These are phyloP conservation scores for Hippopotamus amphibius DNA, from an alignment of 2,113 vertebrate genomes.

Conservation along the genomic window DNA sequence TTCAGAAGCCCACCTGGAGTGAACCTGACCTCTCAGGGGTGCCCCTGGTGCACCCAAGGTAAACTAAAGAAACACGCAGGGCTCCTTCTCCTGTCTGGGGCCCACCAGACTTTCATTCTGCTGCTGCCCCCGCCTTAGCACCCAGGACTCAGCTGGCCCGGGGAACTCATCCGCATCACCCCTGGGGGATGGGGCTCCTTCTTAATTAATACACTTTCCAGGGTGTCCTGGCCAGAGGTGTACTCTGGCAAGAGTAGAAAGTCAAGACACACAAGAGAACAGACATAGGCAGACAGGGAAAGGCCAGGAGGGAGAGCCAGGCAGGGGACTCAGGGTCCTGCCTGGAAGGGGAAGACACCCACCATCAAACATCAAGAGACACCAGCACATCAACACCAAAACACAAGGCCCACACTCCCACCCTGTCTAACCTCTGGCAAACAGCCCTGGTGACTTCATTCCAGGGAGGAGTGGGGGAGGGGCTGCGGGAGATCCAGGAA, in stretches of 20 bases:
- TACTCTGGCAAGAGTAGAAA: background rate
- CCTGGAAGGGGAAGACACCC: too few species aligned
- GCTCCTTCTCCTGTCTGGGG: background rate
- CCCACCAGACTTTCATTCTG: background rate
- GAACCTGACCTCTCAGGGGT: background rate
- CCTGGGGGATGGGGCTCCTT: background rate
- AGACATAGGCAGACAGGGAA: background rate
- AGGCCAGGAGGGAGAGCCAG: background rate
- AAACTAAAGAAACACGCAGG: background rate
- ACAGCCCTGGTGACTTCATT: too few species aligned
- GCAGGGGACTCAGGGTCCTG: background rate
- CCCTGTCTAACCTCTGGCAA: background rate
- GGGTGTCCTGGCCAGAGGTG: background rate
- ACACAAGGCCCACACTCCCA: too few species aligned
- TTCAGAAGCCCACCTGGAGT: background rate
- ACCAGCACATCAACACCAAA: background rate
- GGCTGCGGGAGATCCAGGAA: background rate
- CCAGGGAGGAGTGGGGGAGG: background rate
- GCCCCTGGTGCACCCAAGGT: background rate
- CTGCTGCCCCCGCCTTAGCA: background rate
- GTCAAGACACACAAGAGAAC: background rate
- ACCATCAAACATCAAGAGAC: background rate
- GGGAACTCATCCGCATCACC: background rate
- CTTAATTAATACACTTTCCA: background rate
- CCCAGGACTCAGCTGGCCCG: background rate